Percentiles rank a stretch among this genome's conserved stretches.
Evolutionary conservation across 2,888 invertebrate species (phyloP).

Genomic region (Ectropis crepuscularia): DNA sequence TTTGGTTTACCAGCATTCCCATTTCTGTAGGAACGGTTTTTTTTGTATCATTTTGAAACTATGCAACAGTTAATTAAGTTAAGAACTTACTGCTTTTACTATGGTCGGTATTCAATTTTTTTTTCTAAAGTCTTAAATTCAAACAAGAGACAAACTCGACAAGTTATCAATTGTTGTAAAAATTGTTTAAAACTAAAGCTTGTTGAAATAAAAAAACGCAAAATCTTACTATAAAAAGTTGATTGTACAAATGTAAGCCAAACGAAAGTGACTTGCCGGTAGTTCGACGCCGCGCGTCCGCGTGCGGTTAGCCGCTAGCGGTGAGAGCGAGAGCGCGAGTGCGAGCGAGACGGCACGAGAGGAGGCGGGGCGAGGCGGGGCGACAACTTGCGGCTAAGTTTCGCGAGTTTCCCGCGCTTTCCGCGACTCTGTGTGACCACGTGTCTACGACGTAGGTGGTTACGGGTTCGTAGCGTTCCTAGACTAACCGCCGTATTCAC

Average conservation of each 20-base stretch:
- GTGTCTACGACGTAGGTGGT: conserved; percentile 26
- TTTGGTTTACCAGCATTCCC: conserved; percentile 12
- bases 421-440: conserved; percentile 40
- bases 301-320: conserved; percentile 72
- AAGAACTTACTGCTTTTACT: neutral
- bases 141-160: too few relatives aligned
- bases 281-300: conserved; percentile 50
- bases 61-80: neutral
- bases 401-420: conserved; percentile 77
- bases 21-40: neutral
- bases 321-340: conserved; percentile 57
- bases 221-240: conserved; percentile 28
- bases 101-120: neutral
- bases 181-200: neutral
- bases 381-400: conserved; percentile 66
- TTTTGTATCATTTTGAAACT: neutral
- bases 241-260: conserved; percentile 23
- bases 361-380: conserved; percentile 67
- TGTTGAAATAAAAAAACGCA: neutral
- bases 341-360: conserved; percentile 51
- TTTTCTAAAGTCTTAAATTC: neutral
- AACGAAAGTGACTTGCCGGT: conserved; percentile 40
- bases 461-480: conserved; percentile 25
- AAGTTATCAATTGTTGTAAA: too few relatives aligned
- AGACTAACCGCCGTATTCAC: neutral